Conservation (phyloP, 1,140 invertebrate genomes). For the Nylanderia fulva region DNA sequence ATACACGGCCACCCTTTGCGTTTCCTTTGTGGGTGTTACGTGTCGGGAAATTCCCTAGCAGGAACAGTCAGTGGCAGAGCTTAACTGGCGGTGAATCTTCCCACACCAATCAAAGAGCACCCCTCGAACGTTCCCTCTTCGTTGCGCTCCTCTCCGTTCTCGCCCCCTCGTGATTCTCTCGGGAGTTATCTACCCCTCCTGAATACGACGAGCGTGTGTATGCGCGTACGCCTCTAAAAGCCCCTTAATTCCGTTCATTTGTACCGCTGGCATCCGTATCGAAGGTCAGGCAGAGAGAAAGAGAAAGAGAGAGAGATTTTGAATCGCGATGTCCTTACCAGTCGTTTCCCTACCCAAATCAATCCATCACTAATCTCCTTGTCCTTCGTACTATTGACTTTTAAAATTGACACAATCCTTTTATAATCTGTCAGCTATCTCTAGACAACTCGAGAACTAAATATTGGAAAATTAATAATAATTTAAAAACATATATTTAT, state of each 20-base stretch:
- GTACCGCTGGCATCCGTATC: slow-evolving; percentile 75
- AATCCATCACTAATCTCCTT: slow-evolving; percentile 64
- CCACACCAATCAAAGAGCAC: slow-evolving; percentile 84
- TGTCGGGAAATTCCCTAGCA: slow-evolving; percentile 75
- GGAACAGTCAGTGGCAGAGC: slow-evolving; percentile 71
- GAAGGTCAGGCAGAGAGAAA: slow-evolving; percentile 70
- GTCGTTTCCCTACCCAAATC: slow-evolving; percentile 35
- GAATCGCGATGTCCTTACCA: slow-evolving; percentile 61
- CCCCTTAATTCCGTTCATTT: slow-evolving; percentile 81
- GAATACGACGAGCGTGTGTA: slow-evolving; percentile 44
- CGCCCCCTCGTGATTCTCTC: slow-evolving; percentile 75
- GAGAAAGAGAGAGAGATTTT: too few species aligned
- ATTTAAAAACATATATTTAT: too few species aligned
- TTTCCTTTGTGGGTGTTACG: slow-evolving; percentile 41
- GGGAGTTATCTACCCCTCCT: slow-evolving; percentile 81
- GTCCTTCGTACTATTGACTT: not conserved
- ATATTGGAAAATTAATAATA: too few species aligned
- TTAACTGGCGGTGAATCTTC: slow-evolving; percentile 81
- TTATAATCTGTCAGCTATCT: slow-evolving; percentile 2
- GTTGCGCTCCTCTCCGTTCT: slow-evolving; percentile 56
- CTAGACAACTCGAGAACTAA: not conserved
- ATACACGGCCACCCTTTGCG: slow-evolving; percentile 46
- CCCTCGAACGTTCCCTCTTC: slow-evolving; percentile 75
- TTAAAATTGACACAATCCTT: slow-evolving; percentile 26
- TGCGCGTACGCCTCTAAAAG: slow-evolving; percentile 74